Conservation (phyloP, 2,113 vertebrate genomes). For the Phylloscopus whistleri region DNA sequence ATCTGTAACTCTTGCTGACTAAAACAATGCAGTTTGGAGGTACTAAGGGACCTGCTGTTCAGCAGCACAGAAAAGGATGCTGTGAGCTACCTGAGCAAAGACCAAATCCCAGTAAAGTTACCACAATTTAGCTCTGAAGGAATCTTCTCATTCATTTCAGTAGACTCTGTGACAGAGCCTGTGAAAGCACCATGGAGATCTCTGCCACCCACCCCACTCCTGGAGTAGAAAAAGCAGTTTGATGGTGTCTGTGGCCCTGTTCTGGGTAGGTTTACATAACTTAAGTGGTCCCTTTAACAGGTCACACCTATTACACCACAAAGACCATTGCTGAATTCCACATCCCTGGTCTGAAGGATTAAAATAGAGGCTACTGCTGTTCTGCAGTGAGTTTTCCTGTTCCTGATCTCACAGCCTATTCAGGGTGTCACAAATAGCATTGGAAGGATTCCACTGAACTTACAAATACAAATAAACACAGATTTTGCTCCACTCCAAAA, state of each 20-base stretch:
- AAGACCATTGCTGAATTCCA: background rate
- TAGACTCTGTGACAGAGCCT: background rate
- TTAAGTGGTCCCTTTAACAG: background rate
- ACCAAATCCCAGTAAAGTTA: background rate
- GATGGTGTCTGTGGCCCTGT: fast-evolving
- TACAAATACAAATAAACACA: slow-evolving; percentile 24
- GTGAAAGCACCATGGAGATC: background rate
- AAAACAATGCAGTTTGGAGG: background rate
- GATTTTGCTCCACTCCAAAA: background rate
- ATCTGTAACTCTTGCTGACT: background rate
- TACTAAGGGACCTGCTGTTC: background rate
- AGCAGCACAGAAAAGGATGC: background rate
- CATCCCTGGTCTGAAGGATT: background rate
- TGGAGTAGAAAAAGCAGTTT: background rate
- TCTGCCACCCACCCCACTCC: background rate
- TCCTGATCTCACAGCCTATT: background rate
- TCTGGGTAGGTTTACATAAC: background rate
- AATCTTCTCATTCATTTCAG: background rate
- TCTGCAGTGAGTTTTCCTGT: background rate
- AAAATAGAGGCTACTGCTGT: background rate
- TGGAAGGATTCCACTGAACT: slow-evolving; percentile 32
- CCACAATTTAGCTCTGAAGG: background rate
- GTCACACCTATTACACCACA: background rate
- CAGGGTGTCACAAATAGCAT: background rate
- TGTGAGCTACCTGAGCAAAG: background rate